A percentile compares a stretch with the other conserved stretches of the same genome.
Evolutionary conservation across 2,797 vertebrate genomes (phyloP).

Genomic region (Acanthopagrus latus): DNA sequence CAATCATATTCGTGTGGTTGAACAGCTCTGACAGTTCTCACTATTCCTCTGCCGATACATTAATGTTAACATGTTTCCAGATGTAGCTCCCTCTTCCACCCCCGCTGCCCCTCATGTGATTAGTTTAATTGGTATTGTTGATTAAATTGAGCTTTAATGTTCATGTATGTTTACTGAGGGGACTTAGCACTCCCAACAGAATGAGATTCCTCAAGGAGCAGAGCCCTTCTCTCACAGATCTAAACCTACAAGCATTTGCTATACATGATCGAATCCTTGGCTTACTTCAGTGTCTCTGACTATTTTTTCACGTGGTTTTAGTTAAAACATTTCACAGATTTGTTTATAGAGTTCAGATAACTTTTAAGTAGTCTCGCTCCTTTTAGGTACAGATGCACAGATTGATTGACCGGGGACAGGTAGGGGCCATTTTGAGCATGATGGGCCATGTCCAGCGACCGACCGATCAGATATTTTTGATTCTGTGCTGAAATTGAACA

Average conservation of each 20-base stretch:
- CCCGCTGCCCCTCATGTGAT: not conserved
- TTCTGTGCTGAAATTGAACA: no score
- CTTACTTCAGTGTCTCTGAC: not conserved
- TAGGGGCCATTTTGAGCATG: no score
- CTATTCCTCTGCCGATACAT: not conserved
- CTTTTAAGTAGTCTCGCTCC: no score
- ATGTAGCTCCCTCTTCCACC: not conserved
- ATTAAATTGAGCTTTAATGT: conserved; percentile 11
- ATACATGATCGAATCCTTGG: not conserved
- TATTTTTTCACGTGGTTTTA: not conserved
- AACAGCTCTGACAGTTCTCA: not conserved
- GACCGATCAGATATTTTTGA: no score
- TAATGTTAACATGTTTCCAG: not conserved
- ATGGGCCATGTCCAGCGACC: no score
- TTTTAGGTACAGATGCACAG: no score
- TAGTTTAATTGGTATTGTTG: conserved; percentile 1
- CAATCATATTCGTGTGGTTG: not conserved
- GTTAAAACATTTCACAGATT: not conserved
- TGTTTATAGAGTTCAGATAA: no score
- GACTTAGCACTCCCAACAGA: not conserved
- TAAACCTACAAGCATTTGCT: not conserved
- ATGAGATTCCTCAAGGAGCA: not conserved
- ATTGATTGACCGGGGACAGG: no score
- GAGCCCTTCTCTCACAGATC: not conserved
- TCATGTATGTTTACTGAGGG: not conserved